Conservation (phyloP, 1,140 invertebrate genomes). For the Drosophila subpulchrella region DNA sequence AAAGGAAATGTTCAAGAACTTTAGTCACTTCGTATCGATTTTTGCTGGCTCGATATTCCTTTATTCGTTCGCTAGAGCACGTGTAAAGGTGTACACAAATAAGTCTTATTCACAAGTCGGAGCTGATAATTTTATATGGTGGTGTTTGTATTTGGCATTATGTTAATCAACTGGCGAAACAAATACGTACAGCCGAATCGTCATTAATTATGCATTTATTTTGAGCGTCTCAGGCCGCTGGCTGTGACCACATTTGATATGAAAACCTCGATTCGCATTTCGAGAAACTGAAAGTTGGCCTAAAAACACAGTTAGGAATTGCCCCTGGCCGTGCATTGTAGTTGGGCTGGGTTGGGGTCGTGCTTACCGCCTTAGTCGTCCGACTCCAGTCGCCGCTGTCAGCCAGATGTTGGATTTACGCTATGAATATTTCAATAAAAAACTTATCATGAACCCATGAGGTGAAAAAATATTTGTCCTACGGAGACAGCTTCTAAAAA, state of each 20-base stretch:
- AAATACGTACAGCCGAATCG: conserved; percentile 37
- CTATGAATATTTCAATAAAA: not conserved
- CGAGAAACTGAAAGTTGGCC: conserved; percentile 77
- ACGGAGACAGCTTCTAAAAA: no score
- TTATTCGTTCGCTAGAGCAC: conserved; percentile 28
- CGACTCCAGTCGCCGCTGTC: not conserved
- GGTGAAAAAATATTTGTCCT: not conserved
- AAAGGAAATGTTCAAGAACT: conserved; percentile 33
- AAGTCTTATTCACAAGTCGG: conserved; percentile 36
- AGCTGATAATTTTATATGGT: conserved; percentile 31
- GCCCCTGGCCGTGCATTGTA: conserved; percentile 44
- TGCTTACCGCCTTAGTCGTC: conserved; percentile 22
- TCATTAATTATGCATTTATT: conserved; percentile 79
- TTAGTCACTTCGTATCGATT: conserved; percentile 19
- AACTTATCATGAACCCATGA: not conserved
- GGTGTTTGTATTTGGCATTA: conserved; percentile 47
- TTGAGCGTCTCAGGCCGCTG: conserved; percentile 49
- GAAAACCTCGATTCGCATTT: conserved; percentile 72
- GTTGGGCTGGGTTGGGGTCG: conserved; percentile 27
- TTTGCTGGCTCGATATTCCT: conserved; percentile 16
- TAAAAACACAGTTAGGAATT: conserved; percentile 70
- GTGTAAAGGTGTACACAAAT: conserved; percentile 41
- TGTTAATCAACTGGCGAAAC: conserved; percentile 58
- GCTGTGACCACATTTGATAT: conserved; percentile 66
- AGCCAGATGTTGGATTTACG: conserved; percentile 7